Base-by-base conservation (phyloP, 1,140 invertebrate species). In the Druon quercuslanigerum region DNA sequence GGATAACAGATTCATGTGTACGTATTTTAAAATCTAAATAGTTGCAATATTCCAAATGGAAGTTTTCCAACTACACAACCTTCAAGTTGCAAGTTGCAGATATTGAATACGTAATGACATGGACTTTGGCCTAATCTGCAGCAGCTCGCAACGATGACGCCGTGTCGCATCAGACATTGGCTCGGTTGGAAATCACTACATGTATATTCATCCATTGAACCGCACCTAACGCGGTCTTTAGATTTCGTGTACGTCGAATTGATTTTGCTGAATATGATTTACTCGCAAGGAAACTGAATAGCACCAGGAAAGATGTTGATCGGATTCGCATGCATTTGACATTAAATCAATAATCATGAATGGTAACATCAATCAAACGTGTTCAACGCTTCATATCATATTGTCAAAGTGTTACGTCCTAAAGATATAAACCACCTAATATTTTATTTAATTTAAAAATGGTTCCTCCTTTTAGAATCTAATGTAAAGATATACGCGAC, bases 81-180 rank as follows among this genome's bases (percentile, higher is more conserved):
- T 40, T 33, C 9, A 66, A 66, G 60, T 66, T 66, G 25, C 60
- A 66, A 66, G 25, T 66, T 66, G 25, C 60, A 66, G 60, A 66
- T 66, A 66, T 66, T 16, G 60, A 66, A 66, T 66, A 46, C 60
- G n/a, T n/a, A 66, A 66, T 66, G 60, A 11, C 60, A 66, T 66
- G 60, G 60, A 66, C 60, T 66, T 66, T 40, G 40, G 60, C 25
- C 60, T 66, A 66, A 66, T 66, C 60, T 66, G 33, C 14, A 66
- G 40, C 9, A 66, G 60, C 60, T 66, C 25, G 25, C 25, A 16
- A 40, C 25, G 25, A 46, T 66, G 60, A 66, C 57, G 25, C 12
- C 12, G 16, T 25, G 25, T 3, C 12, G 16, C 57, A 66, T 66
- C 60, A 33, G 40, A 66, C 20, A 66, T 66, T 66, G 60, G 20